Evolutionary conservation across 1,140 invertebrate genomes (phyloP).

Genomic region (Camponotus pennsylvanicus): DNA sequence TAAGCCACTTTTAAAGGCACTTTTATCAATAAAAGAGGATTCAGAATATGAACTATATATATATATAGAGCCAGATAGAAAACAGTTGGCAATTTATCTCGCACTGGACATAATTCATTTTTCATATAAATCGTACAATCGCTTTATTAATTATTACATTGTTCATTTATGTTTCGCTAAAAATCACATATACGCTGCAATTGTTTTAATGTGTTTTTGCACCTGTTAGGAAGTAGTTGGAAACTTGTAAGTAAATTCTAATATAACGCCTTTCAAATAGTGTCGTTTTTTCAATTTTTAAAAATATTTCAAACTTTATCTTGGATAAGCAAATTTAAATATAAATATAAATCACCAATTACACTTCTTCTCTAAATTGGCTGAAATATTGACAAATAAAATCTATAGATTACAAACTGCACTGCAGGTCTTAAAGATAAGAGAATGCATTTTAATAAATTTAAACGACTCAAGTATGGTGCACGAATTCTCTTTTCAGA

Average conservation of each 20-base stretch:
- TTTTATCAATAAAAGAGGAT: no score
- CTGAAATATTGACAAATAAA: no score
- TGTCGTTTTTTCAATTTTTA: constrained; percentile 80
- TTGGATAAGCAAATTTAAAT: constrained; percentile 86
- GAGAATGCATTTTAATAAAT: constrained; percentile 87
- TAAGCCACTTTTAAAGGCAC: no score
- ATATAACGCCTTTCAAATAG: constrained; percentile 72
- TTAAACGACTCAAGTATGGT: constrained; percentile 92
- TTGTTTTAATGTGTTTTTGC: constrained; percentile 92
- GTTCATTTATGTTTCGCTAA: constrained; percentile 74
- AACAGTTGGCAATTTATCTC: constrained; percentile 87
- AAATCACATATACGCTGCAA: constrained; percentile 89
- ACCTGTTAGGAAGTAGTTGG: constrained; percentile 87
- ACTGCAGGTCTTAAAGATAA: constrained; percentile 73
- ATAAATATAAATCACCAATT: constrained; percentile 90
- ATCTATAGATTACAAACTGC: constrained; percentile 82
- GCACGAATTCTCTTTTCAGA: constrained; percentile 89
- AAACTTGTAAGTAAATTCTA: constrained; percentile 68
- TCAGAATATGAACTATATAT: no score
- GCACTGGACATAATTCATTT: constrained; percentile 82
- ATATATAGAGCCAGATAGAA: constrained; percentile 90
- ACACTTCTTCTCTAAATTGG: no score
- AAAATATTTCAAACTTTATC: constrained; percentile 83
- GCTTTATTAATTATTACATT: constrained; percentile 77
- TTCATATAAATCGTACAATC: constrained; percentile 81